phyloP scores from a whole-genome alignment of 2,113 vertebrate genomes.

The Aramus guarauna region DNA sequence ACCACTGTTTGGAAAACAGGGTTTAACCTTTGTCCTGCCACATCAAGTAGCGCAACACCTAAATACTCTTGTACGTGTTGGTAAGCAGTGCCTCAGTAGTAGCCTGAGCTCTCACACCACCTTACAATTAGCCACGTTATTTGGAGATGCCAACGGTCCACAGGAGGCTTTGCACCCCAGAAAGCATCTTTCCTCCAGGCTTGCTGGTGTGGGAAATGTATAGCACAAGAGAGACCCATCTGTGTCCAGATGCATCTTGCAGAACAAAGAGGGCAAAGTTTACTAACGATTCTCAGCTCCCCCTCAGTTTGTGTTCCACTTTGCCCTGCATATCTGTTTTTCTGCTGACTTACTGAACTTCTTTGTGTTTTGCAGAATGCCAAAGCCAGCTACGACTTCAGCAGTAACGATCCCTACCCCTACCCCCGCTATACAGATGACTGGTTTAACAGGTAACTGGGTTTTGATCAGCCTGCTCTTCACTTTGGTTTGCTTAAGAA shows the following conservation, averaged over 20 bases:
- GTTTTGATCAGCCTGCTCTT: background rate
- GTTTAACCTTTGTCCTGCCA: background rate
- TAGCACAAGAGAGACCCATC: background rate
- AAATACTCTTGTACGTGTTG: background rate
- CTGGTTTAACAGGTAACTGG: constrained; percentile 98
- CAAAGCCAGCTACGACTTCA: constrained; percentile 98
- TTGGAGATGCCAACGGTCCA: background rate
- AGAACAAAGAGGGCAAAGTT: background rate
- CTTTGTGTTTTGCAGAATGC: constrained; percentile 89
- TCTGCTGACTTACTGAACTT: background rate
- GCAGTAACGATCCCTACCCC: constrained; percentile 96
- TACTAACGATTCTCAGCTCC: background rate
- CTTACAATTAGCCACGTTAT: background rate
- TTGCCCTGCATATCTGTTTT: background rate
- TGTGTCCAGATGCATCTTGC: background rate
- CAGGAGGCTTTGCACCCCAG: background rate
- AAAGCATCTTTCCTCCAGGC: background rate
- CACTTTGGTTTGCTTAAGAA: background rate
- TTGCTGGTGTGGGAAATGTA: background rate
- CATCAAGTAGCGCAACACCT: background rate
- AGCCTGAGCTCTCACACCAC: background rate
- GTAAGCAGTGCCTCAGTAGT: background rate
- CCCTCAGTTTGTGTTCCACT: background rate
- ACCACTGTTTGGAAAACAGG: background rate
- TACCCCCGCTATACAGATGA: constrained; percentile 98